phyloP scores from a whole-genome alignment of 2,888 invertebrate species.

The Acanthosepion pharaonis region DNA sequence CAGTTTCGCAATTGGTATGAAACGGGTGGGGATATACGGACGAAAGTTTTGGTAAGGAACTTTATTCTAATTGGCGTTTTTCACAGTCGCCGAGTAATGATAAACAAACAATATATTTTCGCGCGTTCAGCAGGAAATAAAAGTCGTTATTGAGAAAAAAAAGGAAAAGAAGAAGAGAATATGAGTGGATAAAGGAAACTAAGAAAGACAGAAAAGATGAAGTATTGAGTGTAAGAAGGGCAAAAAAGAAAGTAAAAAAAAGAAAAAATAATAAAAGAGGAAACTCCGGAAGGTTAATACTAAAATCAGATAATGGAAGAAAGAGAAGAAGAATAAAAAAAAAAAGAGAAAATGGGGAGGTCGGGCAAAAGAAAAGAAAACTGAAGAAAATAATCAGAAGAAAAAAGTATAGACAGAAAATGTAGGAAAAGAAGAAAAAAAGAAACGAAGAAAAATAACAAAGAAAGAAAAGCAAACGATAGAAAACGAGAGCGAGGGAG shows the following conservation, averaged over 20 bases:
- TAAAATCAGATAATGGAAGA: no score
- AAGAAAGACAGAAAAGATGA: no score
- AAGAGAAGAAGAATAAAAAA: no score
- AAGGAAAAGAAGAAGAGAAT: no score
- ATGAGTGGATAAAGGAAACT: no score
- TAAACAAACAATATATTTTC: conserved; percentile 8
- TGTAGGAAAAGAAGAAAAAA: not conserved
- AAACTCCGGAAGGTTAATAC: not conserved
- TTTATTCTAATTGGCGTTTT: not conserved
- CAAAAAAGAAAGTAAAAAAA: not conserved
- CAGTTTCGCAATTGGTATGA: not conserved
- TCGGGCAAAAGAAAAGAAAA: no score
- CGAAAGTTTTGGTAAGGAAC: not conserved
- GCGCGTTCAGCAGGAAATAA: conserved; percentile 20
- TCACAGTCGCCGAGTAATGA: not conserved
- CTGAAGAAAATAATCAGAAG: not conserved
- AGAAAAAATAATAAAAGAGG: not conserved
- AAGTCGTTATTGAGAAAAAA: not conserved
- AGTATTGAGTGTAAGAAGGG: no score
- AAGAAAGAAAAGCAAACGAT: not conserved
- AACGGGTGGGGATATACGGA: not conserved
- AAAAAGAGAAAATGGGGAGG: no score
- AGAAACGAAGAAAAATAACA: not conserved
- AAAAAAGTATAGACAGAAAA: not conserved
- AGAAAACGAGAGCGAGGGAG: no score